A percentile compares a stretch with the other conserved stretches of the same genome.
Conservation (phyloP, 2,888 invertebrate species). For the Eupithecia subumbrata region DNA sequence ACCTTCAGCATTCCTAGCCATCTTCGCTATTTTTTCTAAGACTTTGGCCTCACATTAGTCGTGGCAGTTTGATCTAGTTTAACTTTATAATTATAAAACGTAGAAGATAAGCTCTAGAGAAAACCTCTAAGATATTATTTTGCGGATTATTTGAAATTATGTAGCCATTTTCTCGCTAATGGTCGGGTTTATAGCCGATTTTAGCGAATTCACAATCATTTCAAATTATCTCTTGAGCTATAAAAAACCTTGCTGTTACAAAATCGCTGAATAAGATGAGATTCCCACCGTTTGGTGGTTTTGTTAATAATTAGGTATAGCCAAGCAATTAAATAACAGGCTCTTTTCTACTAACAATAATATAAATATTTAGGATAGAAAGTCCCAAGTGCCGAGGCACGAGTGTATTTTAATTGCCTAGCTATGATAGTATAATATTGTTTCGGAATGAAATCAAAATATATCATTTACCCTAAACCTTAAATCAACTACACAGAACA, state of each 20-base stretch:
- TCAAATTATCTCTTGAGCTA: constrained; percentile 31
- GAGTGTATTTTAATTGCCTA: too few species aligned
- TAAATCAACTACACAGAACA: too few species aligned
- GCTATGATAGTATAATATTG: too few species aligned
- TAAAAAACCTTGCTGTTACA: constrained; percentile 25
- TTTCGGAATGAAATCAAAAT: too few species aligned
- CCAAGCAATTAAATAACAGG: background rate
- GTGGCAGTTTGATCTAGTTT: background rate
- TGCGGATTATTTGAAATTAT: constrained; percentile 43
- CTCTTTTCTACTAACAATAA: background rate
- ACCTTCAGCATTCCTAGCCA: background rate
- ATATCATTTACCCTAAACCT: too few species aligned
- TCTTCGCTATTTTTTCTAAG: background rate
- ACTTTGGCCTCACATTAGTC: background rate
- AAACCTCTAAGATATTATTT: constrained; percentile 42
- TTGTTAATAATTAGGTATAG: background rate
- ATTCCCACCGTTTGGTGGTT: background rate
- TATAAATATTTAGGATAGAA: background rate
- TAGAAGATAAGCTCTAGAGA: constrained; percentile 47
- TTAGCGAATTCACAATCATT: constrained; percentile 36
- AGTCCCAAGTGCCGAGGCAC: too few species aligned
- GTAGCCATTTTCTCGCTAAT: constrained; percentile 42
- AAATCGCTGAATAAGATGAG: constrained; percentile 21
- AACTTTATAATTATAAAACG: constrained; percentile 10
- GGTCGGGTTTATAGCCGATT: constrained; percentile 35